Percentiles rank a stretch among this genome's conserved stretches.
Conservation (phyloP, 2,888 invertebrate species). For the Minunthozetes semirufus region DNA sequence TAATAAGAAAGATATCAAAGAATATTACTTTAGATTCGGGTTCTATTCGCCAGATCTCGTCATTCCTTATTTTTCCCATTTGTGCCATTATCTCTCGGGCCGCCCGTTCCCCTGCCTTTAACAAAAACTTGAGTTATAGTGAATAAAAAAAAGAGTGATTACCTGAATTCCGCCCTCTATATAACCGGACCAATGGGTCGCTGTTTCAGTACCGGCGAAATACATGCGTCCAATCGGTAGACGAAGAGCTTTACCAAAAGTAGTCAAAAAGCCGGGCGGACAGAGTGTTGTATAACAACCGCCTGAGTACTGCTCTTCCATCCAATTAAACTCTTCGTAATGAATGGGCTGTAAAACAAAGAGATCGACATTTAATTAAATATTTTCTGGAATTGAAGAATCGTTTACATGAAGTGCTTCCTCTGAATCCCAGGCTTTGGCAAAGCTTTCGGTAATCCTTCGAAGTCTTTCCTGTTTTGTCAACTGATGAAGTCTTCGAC, state of each 20-base stretch:
- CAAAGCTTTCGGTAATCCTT: constrained; percentile 44
- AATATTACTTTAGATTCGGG: background rate
- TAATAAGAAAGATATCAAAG: background rate
- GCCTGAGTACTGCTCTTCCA: constrained; percentile 47
- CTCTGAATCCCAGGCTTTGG: constrained; percentile 44
- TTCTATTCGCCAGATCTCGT: constrained; percentile 17
- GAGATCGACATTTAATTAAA: background rate
- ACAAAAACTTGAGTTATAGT: background rate
- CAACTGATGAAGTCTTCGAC: constrained; percentile 42
- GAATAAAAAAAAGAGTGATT: background rate
- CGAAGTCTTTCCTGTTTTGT: constrained; percentile 44
- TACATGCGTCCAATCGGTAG: constrained; percentile 45
- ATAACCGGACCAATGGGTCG: constrained; percentile 44
- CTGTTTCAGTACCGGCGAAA: constrained; percentile 45
- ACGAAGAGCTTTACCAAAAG: constrained; percentile 46
- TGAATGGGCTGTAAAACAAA: constrained; percentile 38
- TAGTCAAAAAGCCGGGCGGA: constrained; percentile 48
- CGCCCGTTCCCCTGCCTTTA: constrained; percentile 43
- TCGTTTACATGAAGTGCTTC: constrained; percentile 45
- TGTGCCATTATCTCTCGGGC: constrained; percentile 43
- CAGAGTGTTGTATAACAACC: constrained; percentile 47
- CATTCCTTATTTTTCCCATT: background rate
- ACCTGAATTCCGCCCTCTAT: constrained; percentile 44
- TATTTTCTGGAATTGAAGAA: background rate
- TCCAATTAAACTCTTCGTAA: constrained; percentile 47